A percentile compares a stretch with the other conserved stretches of the same genome.
Conservation (phyloP, 2,888 invertebrate genomes). For the Minunthozetes semirufus region DNA sequence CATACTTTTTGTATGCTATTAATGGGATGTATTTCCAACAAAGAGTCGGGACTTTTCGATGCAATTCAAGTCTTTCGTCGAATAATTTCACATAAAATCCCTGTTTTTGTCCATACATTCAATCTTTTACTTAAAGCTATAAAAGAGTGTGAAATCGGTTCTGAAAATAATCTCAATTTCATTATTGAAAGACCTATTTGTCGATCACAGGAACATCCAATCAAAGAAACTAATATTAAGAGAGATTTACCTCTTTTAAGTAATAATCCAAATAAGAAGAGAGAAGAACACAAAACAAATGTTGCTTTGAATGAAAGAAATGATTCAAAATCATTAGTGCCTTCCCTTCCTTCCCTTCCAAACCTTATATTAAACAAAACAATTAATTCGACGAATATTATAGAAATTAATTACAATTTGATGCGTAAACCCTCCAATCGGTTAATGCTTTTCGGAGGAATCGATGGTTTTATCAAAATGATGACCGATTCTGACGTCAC, state of each 20-base stretch:
- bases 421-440: constrained; percentile 42
- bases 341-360: no score
- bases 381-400: background rate
- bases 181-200: background rate
- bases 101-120: constrained; percentile 65
- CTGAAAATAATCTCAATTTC: constrained; percentile 47
- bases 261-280: background rate
- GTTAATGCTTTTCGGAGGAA: constrained; percentile 65
- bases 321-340: no score
- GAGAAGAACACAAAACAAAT: background rate
- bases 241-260: background rate
- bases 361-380: background rate
- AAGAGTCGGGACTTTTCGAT: constrained; percentile 70
- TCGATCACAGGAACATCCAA: background rate
- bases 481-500: constrained; percentile 62
- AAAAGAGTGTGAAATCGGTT: constrained; percentile 72
- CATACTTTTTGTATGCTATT: constrained; percentile 72
- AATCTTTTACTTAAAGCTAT: constrained; percentile 72
- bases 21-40: constrained; percentile 74
- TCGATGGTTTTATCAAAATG: constrained; percentile 63
- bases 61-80: constrained; percentile 76
- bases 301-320: background rate
- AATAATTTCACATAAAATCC: constrained; percentile 60
- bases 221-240: background rate
- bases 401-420: constrained; percentile 33